Conservation (phyloP, 2,797 vertebrate species). For the Trichosurus vulpecula region DNA sequence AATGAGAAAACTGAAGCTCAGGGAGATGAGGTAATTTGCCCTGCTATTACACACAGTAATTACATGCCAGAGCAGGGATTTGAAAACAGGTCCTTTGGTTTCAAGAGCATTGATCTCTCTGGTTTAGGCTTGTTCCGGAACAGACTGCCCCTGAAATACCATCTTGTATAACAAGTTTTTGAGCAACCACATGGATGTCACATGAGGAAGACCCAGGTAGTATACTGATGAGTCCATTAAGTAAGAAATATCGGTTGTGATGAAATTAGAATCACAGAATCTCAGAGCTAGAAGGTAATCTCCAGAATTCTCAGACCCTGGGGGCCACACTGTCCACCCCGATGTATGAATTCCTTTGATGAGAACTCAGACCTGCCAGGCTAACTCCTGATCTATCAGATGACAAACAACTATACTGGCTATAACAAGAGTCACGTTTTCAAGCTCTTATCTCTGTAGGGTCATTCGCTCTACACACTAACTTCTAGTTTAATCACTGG, state of each 20-base stretch:
- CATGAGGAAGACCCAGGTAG: not conserved
- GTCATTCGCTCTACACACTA: not conserved
- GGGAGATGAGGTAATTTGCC: not conserved
- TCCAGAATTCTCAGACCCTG: not conserved
- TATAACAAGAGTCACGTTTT: not conserved
- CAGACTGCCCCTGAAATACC: not conserved
- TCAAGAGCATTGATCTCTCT: not conserved
- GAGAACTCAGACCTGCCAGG: not conserved
- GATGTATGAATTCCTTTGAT: not conserved
- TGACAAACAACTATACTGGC: not conserved
- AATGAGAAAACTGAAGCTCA: not conserved
- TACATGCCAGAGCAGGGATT: not conserved
- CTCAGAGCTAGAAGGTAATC: not conserved
- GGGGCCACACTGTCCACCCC: not conserved
- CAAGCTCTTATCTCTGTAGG: not conserved
- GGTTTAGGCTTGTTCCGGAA: not conserved
- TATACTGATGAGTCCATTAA: not conserved
- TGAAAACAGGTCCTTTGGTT: not conserved
- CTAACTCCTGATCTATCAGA: not conserved
- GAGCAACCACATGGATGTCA: not conserved
- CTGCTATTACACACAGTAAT: not conserved
- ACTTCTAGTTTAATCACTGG: not conserved
- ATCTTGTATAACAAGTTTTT: not conserved
- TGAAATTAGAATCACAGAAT: not conserved
- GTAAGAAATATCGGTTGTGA: not conserved